Conservation (phyloP, 2,888 invertebrate genomes). For the Dryocosmus kuriphilus region DNA sequence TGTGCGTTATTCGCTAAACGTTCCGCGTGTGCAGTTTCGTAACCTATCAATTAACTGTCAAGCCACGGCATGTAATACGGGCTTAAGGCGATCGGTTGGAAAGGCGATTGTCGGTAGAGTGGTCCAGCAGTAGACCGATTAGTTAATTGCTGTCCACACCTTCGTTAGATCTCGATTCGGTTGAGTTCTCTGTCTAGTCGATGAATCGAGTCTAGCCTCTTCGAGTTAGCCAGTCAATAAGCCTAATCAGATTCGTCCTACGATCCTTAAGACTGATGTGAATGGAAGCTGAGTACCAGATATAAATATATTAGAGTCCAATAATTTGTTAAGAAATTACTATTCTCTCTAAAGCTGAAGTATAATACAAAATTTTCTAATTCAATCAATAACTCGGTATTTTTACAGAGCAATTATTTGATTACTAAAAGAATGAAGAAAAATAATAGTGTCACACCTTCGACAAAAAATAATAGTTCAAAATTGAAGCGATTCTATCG, state of each 20-base stretch:
- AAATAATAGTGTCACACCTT: too few species aligned
- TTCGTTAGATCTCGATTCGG: conserved; percentile 40
- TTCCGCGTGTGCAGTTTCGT: conserved; percentile 9
- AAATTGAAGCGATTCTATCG: too few species aligned
- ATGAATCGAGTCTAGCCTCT: conserved; percentile 12
- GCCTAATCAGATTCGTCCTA: not conserved
- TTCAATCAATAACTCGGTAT: too few species aligned
- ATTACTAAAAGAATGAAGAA: too few species aligned
- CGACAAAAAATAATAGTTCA: too few species aligned
- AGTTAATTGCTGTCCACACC: conserved; percentile 58
- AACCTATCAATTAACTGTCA: conserved; percentile 36
- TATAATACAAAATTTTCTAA: too few species aligned
- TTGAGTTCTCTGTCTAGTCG: conserved; percentile 2
- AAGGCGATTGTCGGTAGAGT: conserved; percentile 26
- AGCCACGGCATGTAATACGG: conserved; percentile 17
- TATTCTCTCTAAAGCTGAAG: not conserved
- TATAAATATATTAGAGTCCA: not conserved
- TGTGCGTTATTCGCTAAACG: not conserved
- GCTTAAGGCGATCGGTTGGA: conserved; percentile 32
- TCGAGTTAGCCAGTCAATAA: not conserved
- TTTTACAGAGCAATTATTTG: too few species aligned
- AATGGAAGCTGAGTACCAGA: not conserved
- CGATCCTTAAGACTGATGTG: not conserved
- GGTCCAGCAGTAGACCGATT: conserved; percentile 54
- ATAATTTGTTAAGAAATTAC: too few species aligned